Base-by-base conservation (phyloP, 2,888 invertebrate species). In the Phyllotreta striolata region DNA sequence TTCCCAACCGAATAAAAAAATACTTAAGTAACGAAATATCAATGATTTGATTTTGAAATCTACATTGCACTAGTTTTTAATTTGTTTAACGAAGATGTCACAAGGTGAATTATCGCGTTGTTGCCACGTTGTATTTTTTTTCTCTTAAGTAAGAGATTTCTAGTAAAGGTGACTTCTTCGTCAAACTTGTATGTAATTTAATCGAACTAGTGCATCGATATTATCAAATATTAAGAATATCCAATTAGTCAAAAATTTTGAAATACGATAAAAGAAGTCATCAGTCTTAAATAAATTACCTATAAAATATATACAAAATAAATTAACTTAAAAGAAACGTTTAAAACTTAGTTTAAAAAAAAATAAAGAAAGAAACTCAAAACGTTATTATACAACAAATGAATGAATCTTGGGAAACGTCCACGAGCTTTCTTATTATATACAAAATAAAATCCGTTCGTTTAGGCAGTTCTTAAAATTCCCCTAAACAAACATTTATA, bases 281-380 rank as follows among this genome's bases (percentile, higher is more conserved):
- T 79, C 79, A 79, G 79, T 79, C 78, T 79, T 79, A 79, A 79
- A 77, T 77, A 78, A 79, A 78, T 76, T 76, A 75, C 73, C 72
- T 75, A 74, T 76, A 76, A 75, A 70, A 71, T 75, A 75, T 71
- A 70, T 70, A 71, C 64, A 72, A 70, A 69, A 73, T 72, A 72
- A 69, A 61, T 63, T 55, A 66, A 58, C 54, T 62, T 43, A 39
- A 70, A 68, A 55, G 9, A 44, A 61, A 63, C 49, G 24, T 24
- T 24, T 62, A 63, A 55, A 66, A 66, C 46, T 49, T 51, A 62
- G 35, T 10, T 10, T 59, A 56, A 58, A 55, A 58, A 56, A 63
- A 64, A 65, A 54, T 59, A 60, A 57, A 57, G 57, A 62, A 59
- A 44, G 62, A 62, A 63, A 66, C 66, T 66, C 62, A 51, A 60